Evolutionary conservation across 2,113 vertebrate genomes (phyloP).

Genomic region (Steatornis caripensis): DNA sequence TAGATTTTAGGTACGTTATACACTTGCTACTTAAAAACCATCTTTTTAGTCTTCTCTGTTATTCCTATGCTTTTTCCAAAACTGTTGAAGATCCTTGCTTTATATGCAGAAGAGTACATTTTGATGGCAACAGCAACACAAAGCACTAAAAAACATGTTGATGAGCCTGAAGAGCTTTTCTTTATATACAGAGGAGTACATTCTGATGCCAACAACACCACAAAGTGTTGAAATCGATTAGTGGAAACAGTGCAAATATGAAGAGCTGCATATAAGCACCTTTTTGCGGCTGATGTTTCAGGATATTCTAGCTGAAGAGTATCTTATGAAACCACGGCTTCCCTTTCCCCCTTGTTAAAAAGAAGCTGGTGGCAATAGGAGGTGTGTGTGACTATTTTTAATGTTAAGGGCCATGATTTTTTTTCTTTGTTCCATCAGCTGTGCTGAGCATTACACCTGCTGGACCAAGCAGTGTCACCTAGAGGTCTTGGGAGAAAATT

Average conservation of each 20-base stretch:
- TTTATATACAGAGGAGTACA: neutral
- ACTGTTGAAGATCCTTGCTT: neutral
- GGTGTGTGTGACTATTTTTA: neutral
- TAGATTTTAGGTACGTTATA: neutral
- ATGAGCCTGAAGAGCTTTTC: neutral
- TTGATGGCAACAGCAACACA: neutral
- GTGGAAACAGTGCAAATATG: neutral
- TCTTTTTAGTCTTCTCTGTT: neutral
- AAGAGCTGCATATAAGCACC: neutral
- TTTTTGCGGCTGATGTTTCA: neutral
- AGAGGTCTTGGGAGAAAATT: neutral
- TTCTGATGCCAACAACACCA: neutral
- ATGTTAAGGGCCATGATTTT: neutral
- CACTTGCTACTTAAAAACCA: neutral
- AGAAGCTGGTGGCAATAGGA: neutral
- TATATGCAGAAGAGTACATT: neutral
- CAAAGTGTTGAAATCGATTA: neutral
- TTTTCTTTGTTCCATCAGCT: neutral
- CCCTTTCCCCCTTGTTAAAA: neutral
- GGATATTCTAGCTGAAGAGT: neutral
- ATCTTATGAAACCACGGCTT: neutral
- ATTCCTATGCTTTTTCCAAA: neutral
- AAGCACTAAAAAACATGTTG: neutral
- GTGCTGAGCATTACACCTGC: neutral
- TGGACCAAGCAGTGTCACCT: neutral